Base-by-base conservation (phyloP, 1,140 invertebrate genomes). In the Nasonia giraulti region DNA sequence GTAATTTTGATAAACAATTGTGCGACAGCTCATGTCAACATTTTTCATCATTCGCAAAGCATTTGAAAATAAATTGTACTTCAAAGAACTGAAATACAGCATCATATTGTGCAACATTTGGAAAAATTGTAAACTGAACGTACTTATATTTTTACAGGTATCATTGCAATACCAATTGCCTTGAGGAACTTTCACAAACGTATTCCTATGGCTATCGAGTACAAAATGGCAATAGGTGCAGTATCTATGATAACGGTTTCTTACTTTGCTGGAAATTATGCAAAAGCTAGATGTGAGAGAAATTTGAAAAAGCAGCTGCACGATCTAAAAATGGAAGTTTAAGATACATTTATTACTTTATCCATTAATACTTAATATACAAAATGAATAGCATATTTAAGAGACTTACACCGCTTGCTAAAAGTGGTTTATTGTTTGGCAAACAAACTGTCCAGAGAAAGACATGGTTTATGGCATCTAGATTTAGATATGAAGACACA, bases 331-430 rank as follows among this genome's bases (percentile, higher is more conserved):
- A 44, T 75, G 7, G 47, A 78, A 47, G 1, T 73, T 31, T 50
- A 44, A 47, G 10, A 44, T 73, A 17, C 11, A 33, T 79, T 31
- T 75, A 75, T 50, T 0, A 14, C 10, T 31, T 74, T 31, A 74
- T 31, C 23, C 11, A 50, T 3, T 12, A 62, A 79, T 8, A 79
- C 20, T 31, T 80, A 10, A 44, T 44, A 44, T 2, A 14, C 8
- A 81, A 79, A 80, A 86, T 86, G 80, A 82, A 62, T 33, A 27
- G 12, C 14, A 66, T 83, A 62, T 55, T 86, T 40, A 80, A 68
- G 50, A 86, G 31, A 76, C 12, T 69, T 71, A 1, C 27, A 44
- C 79, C 77, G 14, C 44, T 68, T 76, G 44, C 44, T 47, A 83
- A 86, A 68, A 80, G 17, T 40, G 40, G 68, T 33, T 86, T 83